Conservation (phyloP, 2,113 vertebrate genomes). For the Crotalus helleri region DNA sequence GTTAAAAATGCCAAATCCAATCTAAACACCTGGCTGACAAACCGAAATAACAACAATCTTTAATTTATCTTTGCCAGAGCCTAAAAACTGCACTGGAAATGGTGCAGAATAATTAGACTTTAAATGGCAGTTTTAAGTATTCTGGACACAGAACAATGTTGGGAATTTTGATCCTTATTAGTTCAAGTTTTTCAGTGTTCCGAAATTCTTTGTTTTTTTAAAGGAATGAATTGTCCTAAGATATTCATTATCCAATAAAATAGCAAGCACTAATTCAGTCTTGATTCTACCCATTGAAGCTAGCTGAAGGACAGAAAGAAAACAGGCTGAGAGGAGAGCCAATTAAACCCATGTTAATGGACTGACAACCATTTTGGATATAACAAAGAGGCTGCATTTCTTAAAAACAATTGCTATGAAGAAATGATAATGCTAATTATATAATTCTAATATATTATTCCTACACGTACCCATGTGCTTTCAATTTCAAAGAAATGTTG, state of each 20-base stretch:
- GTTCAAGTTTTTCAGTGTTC: neutral
- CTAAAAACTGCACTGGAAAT: neutral
- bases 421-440: neutral
- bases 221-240: neutral
- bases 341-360: neutral
- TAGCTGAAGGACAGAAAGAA: neutral
- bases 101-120: neutral
- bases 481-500: neutral
- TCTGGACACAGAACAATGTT: neutral
- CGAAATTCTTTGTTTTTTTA: neutral
- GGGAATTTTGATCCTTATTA: neutral
- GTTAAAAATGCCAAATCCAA: too few species aligned
- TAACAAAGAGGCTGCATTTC: neutral
- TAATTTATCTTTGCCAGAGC: neutral
- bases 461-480: neutral
- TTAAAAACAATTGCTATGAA: neutral
- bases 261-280: neutral
- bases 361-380: neutral
- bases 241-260: neutral
- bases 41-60: neutral
- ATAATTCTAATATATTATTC: neutral
- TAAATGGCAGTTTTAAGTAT: neutral
- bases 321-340: neutral
- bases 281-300: neutral
- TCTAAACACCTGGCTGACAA: too few species aligned